Percentiles rank a stretch among this genome's conserved stretches.
phyloP scores from a whole-genome alignment of 2,113 vertebrate genomes.

The Callopanchax toddi region DNA sequence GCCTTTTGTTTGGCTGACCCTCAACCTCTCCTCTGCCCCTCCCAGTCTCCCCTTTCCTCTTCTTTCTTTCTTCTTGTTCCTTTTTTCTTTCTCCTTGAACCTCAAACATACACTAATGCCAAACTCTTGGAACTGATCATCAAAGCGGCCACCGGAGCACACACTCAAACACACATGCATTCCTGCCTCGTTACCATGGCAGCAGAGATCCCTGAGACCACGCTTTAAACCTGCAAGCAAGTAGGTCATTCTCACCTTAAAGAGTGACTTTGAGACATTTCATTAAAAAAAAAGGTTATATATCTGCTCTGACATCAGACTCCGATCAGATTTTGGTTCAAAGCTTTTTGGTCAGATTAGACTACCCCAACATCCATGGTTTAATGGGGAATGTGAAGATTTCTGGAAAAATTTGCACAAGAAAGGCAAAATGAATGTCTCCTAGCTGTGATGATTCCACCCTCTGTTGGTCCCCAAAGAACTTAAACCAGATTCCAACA shows the following conservation, averaged over 20 bases:
- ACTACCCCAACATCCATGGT: neutral
- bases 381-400: neutral
- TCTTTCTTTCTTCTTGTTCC: constrained; percentile 44
- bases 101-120: constrained; percentile 64
- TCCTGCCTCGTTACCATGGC: constrained; percentile 68
- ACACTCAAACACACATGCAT: constrained; percentile 34
- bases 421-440: too few relatives aligned
- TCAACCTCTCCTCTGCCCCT: constrained; percentile 61
- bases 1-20: constrained; percentile 71
- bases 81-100: constrained; percentile 66
- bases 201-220: constrained; percentile 54
- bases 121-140: constrained; percentile 67
- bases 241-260: constrained; percentile 66
- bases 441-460: neutral
- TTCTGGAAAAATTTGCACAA: neutral
- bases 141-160: constrained; percentile 65
- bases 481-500: constrained; percentile 11
- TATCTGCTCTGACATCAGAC: too few relatives aligned
- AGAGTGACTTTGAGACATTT: constrained; percentile 38
- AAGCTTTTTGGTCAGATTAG: neutral
- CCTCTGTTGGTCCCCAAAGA: constrained; percentile 10
- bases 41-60: constrained; percentile 28
- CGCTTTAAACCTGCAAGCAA: constrained; percentile 57
- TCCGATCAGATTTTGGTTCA: neutral
- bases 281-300: constrained; percentile 8